Evolutionary conservation across 2,113 vertebrate genomes (phyloP), one percentile per base, ranked within the genome.

Genomic region (Petrocephalus zakoni): DNA sequence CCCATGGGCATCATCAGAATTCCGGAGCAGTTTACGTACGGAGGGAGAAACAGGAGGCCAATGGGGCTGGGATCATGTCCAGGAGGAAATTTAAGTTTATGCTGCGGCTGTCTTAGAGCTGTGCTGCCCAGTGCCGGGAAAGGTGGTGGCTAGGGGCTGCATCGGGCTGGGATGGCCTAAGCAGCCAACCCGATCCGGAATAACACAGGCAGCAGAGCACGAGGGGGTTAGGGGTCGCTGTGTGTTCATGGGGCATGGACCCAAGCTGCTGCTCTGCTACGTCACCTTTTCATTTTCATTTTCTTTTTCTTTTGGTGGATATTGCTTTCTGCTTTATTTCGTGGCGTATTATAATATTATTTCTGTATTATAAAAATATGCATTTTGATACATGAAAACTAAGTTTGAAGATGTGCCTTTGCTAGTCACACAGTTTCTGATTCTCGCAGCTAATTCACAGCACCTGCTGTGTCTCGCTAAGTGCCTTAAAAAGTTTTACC

Each of bases 31-130:
- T 86, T 52, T 86, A 19, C 19, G 29, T 56, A 15, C 5, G 25
- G 52, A 8, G 86, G 86, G 53, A 58, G 52, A n/a, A 17, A 19
- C 51, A 85, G 47, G 47, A 85, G n/a, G 83, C 51, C 9, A 51
- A 55, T 34, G 29, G n/a, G 55, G 52, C 84, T 87, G 58, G 61
- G 87, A 87, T 87, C 72, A 87, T 64, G 9, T 72, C 6, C 15
- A 87, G 46, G 56, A 51, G 61, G 87, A 25, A 37, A 68, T 87
- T 87, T 87, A 49, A 22, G 61, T 17, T 64, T 29, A 47, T 72
- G 46, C n/a, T 0, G 11, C 11, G 21, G 87, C 34, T 49, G 15
- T 49, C 10, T 47, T 25, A 51, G 2, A 4, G 19, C 47, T n/a
- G 0, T 85, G n/a, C 21, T 85, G 46, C 53, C 53, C 34, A 42